These are phyloP conservation scores for Cyphomyrmex costatus DNA, from an alignment of 1,140 invertebrate species.

Conservation along the genomic window DNA sequence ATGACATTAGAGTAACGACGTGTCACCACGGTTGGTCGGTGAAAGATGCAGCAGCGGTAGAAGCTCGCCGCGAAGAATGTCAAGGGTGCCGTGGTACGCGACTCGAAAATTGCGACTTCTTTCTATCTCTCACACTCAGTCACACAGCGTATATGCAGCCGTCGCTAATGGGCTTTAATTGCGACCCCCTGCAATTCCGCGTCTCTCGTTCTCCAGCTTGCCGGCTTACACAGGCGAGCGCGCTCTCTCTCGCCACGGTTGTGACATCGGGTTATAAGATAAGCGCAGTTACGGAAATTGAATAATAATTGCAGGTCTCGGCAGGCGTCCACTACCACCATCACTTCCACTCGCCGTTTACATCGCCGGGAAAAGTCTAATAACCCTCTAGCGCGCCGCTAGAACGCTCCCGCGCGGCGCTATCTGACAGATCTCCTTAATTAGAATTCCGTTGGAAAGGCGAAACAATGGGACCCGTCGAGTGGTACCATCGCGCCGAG, in stretches of 20 bases:
- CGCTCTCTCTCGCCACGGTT: constrained; percentile 70
- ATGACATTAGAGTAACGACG: constrained; percentile 14
- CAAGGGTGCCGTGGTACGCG: constrained; percentile 80
- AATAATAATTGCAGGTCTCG: constrained; percentile 82
- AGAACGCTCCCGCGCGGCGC: constrained; percentile 59
- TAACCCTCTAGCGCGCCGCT: constrained; percentile 68
- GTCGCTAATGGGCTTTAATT: constrained; percentile 84
- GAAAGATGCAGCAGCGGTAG: constrained; percentile 66
- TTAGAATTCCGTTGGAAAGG: constrained; percentile 80
- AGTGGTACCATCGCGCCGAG: constrained; percentile 51
- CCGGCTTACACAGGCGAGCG: constrained; percentile 46
- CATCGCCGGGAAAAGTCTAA: constrained; percentile 71
- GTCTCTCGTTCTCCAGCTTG: constrained; percentile 35
- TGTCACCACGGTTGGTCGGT: constrained; percentile 22
- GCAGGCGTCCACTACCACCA: constrained; percentile 25
- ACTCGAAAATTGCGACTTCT: constrained; percentile 75
- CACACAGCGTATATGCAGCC: constrained; percentile 76
- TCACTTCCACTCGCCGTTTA: constrained; percentile 25
- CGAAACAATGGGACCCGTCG: constrained; percentile 74
- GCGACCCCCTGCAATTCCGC: constrained; percentile 74
- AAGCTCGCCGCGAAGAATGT: constrained; percentile 81
- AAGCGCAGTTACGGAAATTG: constrained; percentile 84
- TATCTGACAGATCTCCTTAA: constrained; percentile 81
- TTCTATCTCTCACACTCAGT: constrained; percentile 67
- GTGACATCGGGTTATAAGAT: constrained; percentile 83